Base-by-base conservation (phyloP, 92 coral and sea anemone genomes). In the Montipora capitata region DNA sequence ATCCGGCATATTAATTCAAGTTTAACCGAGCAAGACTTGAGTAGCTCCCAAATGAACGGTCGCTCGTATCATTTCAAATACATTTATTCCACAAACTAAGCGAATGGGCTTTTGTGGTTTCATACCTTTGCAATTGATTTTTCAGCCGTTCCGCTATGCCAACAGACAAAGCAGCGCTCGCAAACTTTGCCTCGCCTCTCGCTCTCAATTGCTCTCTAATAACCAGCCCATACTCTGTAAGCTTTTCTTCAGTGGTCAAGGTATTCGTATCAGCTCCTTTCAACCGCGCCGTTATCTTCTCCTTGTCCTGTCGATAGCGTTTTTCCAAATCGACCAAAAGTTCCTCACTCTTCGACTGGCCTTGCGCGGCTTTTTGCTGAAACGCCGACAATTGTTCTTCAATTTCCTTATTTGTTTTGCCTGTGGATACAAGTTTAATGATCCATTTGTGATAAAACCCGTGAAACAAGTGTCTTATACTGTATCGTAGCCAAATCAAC, bases 301-400 rank as follows among this genome's bases (percentile, higher is more conserved):
- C 98, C 52, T 92, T 96, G 73, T 97, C 99, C 13, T 79, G 88
- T 6, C 80, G 94, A 87, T 94, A 97, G 39, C 99, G 99, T 40
- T 68, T 84, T 73, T 95, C 98, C 10, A 97, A 94, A 52, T 93
- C 94, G 3, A 78, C 7, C 49, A 97, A 80, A 87, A 97, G 84
- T 61, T 59, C 71, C 43, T 94, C 98, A 10, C 99, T 89, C 72
- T 95, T 94, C 8, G 82, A 72, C 6, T 87, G 86, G 27, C 98
- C 99, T 67, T 89, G 80, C 4, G 84, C 0, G 56, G 94, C 92
- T 68, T 91, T 92, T 48, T 95, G 92, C 59, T 90, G 89, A 8
- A 84, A 85, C 40, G 82, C 84, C 11, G 20, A 68, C 27, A 97
- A 83, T 42, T 91, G 93, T 43, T 94, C 93, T 56, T 96, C 95